Conservation (phyloP, 2,113 vertebrate species). For the Solea solea region DNA sequence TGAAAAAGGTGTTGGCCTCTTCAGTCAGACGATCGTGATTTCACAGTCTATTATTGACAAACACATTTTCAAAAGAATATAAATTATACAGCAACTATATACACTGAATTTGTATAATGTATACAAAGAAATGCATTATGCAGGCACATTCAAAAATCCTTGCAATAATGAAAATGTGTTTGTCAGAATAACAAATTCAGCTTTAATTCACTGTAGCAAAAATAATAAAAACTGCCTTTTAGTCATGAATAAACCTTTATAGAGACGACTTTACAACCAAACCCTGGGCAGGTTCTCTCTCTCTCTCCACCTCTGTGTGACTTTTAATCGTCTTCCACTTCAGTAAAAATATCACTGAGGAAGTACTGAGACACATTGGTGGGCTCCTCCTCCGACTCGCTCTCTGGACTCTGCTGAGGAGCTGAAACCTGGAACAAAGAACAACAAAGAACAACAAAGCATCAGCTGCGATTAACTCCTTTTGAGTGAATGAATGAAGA, state of each 20-base stretch:
- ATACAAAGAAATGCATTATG: not conserved
- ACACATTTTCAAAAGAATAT: not conserved
- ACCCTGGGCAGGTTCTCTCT: not conserved
- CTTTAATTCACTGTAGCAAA: conserved; percentile 3
- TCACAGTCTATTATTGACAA: no score
- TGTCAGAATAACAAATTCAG: not conserved
- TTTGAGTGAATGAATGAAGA: no score
- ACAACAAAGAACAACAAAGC: conserved; percentile 3
- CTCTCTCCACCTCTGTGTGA: not conserved
- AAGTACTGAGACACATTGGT: conserved; percentile 90
- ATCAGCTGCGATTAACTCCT: not conserved
- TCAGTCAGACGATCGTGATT: conserved; percentile 6
- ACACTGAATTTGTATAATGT: not conserved
- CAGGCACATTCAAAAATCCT: conserved; percentile 34
- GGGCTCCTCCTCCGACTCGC: conserved; percentile 79
- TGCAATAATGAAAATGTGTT: not conserved
- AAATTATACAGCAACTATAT: not conserved
- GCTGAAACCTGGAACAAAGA: conserved; percentile 19
- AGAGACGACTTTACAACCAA: conserved; percentile 1
- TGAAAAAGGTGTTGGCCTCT: conserved; percentile 3
- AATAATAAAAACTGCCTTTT: not conserved
- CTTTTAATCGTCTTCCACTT: conserved; percentile 83
- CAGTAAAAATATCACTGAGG: conserved; percentile 93
- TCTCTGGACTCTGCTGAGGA: conserved; percentile 12
- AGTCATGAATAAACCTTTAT: conserved; percentile 35